Evolutionary conservation across 1,140 invertebrate species (phyloP), one percentile per base, ranked within the genome.

Genomic region (Heliconius nattereri): DNA sequence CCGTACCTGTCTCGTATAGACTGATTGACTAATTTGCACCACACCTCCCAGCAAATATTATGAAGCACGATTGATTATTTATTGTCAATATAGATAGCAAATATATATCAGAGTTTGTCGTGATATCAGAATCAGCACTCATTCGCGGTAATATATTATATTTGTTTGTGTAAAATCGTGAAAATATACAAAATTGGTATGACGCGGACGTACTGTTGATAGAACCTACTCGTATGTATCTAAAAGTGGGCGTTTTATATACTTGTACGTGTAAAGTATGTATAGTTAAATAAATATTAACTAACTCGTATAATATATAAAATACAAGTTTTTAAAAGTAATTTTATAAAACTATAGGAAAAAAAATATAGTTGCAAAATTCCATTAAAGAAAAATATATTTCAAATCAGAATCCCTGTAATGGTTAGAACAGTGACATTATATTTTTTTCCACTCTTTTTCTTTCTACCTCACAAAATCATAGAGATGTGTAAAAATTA

Each of bases 91-190:
- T 54, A 80, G 71, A 73, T 75, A 79, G 75, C 85, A 86, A 90
- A 91, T 82, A 90, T 82, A 90, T 23, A 37, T 84, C 86, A 85
- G 86, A 87, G 76, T 20, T 57, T 73, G 76, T 91, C 90, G 90
- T 93, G 91, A 92, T 87, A 78, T 11, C 57, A 60, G 57, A 60
- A 60, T 60, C 57, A 60, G 57, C 85, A 85, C 82, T 75, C 7
- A 75, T 81, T 81, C 76, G 71, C 79, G 52, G 23, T 23, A 23
- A 20, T 77, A 29, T 77, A 45, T 71, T n/a, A n/a, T n/a, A n/a
- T 20, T 78, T 77, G 32, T 71, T 71, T 74, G 23, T 66, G 35
- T 57, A 73, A 76, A 20, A 80, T 76, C 74, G 49, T 73, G 35
- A 77, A 76, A 78, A 81, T 81, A 73, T 57, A 32, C 19, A 49